Evolutionary conservation across 2,888 invertebrate genomes (phyloP), one percentile per base, ranked within the genome.

Genomic region (Buathra laborator): DNA sequence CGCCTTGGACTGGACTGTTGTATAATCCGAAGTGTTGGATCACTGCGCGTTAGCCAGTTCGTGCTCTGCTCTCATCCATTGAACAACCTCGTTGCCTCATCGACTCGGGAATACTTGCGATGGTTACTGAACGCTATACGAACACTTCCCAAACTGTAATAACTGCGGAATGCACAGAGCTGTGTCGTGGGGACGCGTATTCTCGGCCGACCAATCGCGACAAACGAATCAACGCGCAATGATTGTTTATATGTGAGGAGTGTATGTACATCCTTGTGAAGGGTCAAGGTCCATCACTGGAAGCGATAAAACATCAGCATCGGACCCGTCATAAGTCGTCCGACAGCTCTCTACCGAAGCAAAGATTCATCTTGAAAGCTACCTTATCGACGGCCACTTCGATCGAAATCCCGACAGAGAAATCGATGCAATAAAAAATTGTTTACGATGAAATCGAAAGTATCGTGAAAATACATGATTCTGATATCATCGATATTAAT

Each of bases 181-280:
- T 66, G 66, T 24, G 66, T 43, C 43, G 66, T 10, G 43, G 43
- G 43, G 76, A 76, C 53, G 66, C n/a, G n/a, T 53, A 53, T 44
- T 66, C 37, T 16, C n/a, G 66, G 14, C 24, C 48, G 37, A 32
- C 53, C 66, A 66, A 75, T 51, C 14, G 29, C 51, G 37, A n/a
- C 5, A 10, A 24, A 37, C 19, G 24, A 53, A 66, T 32, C 24
- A 16, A 1, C 19, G 12, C 24, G 14, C 14, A 29, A 37, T 7
- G 37, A 5, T 7, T 37, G 37, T 1, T 4, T 5, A 37, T 37
- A 37, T 37, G 37, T 24, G 24, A 3, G 24, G 24, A 24, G 2
- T 37, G 6, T 37, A 37, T 9, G 29, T 46, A n/a, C 12, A 1
- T 2, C 46, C 59, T 48, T n/a, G 62, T 0, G 4, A 1, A 32